These are phyloP conservation scores for Musca domestica DNA, from an alignment of 1,140 invertebrate species.

Conservation along the genomic window DNA sequence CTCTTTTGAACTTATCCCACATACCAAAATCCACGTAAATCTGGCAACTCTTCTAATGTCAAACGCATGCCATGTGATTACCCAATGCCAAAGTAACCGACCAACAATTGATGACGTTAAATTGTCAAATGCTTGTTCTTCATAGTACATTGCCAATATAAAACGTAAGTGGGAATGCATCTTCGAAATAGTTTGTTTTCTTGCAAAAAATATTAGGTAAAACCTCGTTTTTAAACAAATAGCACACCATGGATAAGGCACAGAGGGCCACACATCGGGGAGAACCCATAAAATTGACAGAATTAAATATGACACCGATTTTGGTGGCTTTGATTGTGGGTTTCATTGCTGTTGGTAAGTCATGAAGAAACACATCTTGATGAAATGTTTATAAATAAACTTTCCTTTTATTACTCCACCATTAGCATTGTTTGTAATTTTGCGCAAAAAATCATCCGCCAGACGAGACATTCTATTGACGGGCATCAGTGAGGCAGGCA, in stretches of 20 bases:
- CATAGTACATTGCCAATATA: no score
- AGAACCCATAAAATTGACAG: conserved; percentile 42
- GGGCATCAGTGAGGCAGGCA: conserved; percentile 83
- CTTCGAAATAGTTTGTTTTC: background rate
- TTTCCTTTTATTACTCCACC: background rate
- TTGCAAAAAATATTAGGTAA: background rate
- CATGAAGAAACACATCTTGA: background rate
- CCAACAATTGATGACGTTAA: no score
- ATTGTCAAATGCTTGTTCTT: no score
- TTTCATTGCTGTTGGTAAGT: conserved; percentile 59
- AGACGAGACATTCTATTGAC: conserved; percentile 64
- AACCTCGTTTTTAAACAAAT: background rate
- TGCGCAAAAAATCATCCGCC: conserved; percentile 41
- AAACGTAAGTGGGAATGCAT: background rate
- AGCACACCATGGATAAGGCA: conserved; percentile 6
- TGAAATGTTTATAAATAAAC: background rate
- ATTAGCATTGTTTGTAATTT: conserved; percentile 50
- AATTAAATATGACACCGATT: conserved; percentile 55
- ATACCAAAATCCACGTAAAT: no score
- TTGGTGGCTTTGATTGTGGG: conserved; percentile 56
- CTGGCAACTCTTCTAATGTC: no score
- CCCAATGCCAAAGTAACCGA: no score
- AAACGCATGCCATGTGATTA: no score
- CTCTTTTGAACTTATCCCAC: no score
- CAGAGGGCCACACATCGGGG: background rate